These are phyloP conservation scores for Channa maculata DNA, from an alignment of 2,113 vertebrate species.

Conservation along the genomic window DNA sequence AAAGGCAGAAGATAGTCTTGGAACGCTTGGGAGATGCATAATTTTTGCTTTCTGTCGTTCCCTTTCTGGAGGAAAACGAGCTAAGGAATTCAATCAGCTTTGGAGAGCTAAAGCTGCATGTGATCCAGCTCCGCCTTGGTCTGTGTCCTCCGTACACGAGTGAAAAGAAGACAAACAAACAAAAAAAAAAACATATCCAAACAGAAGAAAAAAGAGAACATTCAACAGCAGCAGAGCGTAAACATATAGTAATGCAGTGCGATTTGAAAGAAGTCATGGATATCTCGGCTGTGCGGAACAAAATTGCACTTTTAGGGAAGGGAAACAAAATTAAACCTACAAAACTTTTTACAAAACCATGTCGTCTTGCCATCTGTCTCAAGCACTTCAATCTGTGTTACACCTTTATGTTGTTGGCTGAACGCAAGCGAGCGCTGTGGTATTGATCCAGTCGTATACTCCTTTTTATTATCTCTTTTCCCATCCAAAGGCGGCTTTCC, in stretches of 20 bases:
- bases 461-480: constrained; percentile 74
- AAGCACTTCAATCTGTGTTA: constrained; percentile 65
- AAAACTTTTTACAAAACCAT: constrained; percentile 61
- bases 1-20: constrained; percentile 37
- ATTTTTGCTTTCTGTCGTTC: constrained; percentile 51
- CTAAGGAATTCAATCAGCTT: constrained; percentile 77
- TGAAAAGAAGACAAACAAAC: constrained; percentile 41
- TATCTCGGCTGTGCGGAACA: constrained; percentile 23
- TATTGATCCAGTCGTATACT: constrained; percentile 74
- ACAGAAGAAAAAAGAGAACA: constrained; percentile 5
- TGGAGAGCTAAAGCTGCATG: constrained; percentile 56
- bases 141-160: constrained; percentile 48
- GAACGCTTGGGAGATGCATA: constrained; percentile 48
- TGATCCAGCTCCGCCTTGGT: constrained; percentile 59
- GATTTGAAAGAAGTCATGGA: constrained; percentile 29
- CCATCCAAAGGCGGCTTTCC: constrained; percentile 69
- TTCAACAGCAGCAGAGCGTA: constrained; percentile 53
- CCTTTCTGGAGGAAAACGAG: constrained; percentile 65
- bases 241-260: constrained; percentile 46
- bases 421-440: constrained; percentile 62
- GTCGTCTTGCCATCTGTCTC: constrained; percentile 62
- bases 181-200: neutral
- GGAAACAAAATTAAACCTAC: constrained; percentile 71
- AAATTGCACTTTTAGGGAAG: constrained; percentile 62
- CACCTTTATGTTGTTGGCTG: constrained; percentile 64